Percentiles rank a stretch among this genome's conserved stretches.
These are phyloP conservation scores for Merodon equestris DNA, from an alignment of 2,888 invertebrate species.

Conservation along the genomic window DNA sequence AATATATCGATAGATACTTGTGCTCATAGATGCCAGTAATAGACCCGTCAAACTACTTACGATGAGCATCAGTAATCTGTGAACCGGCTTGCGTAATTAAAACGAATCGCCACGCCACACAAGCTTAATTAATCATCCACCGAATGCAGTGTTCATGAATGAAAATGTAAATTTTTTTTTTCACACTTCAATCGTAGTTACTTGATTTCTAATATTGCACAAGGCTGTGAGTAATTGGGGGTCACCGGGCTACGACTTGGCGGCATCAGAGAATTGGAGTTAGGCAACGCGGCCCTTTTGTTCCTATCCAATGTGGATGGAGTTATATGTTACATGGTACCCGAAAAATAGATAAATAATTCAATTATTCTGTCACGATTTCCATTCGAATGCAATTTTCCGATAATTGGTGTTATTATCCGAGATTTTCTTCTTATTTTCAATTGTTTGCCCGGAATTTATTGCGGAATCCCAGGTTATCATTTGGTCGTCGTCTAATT, in stretches of 20 bases:
- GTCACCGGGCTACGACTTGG: background rate
- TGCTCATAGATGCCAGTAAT: slow-evolving; percentile 28
- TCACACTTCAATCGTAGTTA: too few species aligned
- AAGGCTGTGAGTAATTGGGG: slow-evolving; percentile 38
- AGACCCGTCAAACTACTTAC: slow-evolving; percentile 36
- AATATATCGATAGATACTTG: too few species aligned
- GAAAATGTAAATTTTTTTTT: slow-evolving; percentile 36
- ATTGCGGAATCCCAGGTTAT: slow-evolving; percentile 29
- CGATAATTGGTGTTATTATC: slow-evolving; percentile 55
- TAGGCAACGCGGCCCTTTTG: slow-evolving; percentile 8
- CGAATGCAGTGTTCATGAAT: slow-evolving; percentile 30
- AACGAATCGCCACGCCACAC: background rate
- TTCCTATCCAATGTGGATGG: background rate
- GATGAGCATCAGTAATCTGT: slow-evolving; percentile 4
- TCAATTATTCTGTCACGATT: slow-evolving; percentile 57
- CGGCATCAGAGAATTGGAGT: background rate
- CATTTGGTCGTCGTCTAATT: slow-evolving; percentile 46
- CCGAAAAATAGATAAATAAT: slow-evolving; percentile 49
- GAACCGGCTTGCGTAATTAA: slow-evolving; percentile 26
- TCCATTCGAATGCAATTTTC: slow-evolving; percentile 51
- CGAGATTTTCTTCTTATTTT: slow-evolving; percentile 1
- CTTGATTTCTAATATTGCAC: slow-evolving; percentile 10
- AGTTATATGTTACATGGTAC: background rate
- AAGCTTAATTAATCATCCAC: slow-evolving; percentile 17
- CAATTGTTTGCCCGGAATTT: slow-evolving; percentile 26